Percentiles rank a stretch among this genome's conserved stretches.
Evolutionary conservation across 2,888 invertebrate genomes (phyloP).

Genomic region (Tenthredo livida): DNA sequence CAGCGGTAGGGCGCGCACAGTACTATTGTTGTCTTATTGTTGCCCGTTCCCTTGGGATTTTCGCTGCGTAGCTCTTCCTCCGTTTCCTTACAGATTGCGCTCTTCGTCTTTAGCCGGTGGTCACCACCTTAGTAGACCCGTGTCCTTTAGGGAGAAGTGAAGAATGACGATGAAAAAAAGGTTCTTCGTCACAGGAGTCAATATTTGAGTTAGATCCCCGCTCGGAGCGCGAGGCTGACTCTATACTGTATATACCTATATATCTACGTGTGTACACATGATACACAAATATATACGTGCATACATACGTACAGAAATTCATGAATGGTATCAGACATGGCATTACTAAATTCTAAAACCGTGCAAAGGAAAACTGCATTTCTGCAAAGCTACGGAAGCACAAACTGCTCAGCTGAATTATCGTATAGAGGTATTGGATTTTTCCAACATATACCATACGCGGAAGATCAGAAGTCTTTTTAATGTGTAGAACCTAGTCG

Average conservation of each 20-base stretch:
- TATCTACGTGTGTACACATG: not conserved
- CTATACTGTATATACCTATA: not conserved
- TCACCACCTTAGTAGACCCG: constrained; percentile 19
- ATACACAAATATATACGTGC: not conserved
- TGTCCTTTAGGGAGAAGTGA: constrained; percentile 27
- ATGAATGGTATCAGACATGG: not conserved
- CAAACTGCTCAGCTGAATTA: constrained; percentile 12
- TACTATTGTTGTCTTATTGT: constrained; percentile 74
- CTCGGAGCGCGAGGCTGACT: not conserved
- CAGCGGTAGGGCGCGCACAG: constrained; percentile 65
- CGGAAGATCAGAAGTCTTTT: constrained; percentile 5
- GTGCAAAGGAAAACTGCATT: not conserved
- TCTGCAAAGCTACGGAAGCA: constrained; percentile 9
- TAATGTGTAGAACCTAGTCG: constrained; percentile 13
- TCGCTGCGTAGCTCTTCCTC: constrained; percentile 26
- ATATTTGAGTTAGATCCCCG: constrained; percentile 44
- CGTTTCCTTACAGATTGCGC: not conserved
- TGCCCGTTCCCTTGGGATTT: constrained; percentile 68
- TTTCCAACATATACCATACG: not conserved
- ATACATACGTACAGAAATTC: not conserved
- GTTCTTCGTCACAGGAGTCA: constrained; percentile 39
- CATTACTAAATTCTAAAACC: constrained; percentile 5
- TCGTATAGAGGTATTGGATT: constrained; percentile 4
- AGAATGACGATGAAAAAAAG: constrained; percentile 44
- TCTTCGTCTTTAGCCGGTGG: constrained; percentile 26